These are phyloP conservation scores for Chloropsis hardwickii DNA, from an alignment of 2,113 vertebrate species.

Conservation along the genomic window DNA sequence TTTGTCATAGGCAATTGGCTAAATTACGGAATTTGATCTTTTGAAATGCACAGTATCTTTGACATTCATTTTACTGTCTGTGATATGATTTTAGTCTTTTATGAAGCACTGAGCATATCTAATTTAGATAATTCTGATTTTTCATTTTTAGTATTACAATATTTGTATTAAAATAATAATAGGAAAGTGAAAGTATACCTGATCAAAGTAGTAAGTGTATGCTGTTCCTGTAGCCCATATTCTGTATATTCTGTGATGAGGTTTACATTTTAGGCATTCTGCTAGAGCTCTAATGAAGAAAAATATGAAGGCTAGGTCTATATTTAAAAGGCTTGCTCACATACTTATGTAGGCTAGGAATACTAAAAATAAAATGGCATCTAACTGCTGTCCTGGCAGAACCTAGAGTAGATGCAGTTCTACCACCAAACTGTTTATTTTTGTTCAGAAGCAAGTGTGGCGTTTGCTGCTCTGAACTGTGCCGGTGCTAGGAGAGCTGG, in stretches of 20 bases:
- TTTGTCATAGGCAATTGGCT: not conserved
- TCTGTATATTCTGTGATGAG: not conserved
- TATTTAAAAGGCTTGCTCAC: slow-evolving; percentile 50
- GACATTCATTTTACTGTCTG: not conserved
- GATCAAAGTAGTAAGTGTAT: not conserved
- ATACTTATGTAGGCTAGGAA: slow-evolving; percentile 49
- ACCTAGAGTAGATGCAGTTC: not conserved
- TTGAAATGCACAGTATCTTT: not conserved
- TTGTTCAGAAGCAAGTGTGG: not conserved
- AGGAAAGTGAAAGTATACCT: not conserved
- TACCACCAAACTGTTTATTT: slow-evolving; percentile 50
- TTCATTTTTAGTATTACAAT: not conserved
- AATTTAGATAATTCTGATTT: not conserved
- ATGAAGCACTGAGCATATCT: not conserved
- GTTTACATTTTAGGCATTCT: slow-evolving; percentile 1
- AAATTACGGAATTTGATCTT: not conserved
- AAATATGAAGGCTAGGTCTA: slow-evolving; percentile 30
- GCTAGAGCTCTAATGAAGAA: slow-evolving; percentile 35
- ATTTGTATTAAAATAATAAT: not conserved
- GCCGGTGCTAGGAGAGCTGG: not conserved
- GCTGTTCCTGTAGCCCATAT: not conserved
- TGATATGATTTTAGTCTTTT: not conserved
- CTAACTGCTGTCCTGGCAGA: slow-evolving; percentile 46
- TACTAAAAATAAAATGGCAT: slow-evolving; percentile 50
- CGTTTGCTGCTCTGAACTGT: not conserved